Evolutionary conservation across 2,113 vertebrate species (phyloP).

Genomic region (Brachirus orientalis): DNA sequence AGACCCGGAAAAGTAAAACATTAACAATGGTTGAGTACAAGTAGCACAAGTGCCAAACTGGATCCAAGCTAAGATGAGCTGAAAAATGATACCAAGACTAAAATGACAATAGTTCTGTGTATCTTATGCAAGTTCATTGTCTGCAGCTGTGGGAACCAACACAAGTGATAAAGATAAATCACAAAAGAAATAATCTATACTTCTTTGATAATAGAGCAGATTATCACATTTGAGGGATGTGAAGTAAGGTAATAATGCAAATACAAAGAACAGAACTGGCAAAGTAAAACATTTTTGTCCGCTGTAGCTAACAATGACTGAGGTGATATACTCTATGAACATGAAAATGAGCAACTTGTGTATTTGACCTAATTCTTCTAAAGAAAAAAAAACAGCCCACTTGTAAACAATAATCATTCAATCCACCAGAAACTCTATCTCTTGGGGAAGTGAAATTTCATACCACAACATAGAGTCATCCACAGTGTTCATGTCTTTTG

Average conservation of each 20-base stretch:
- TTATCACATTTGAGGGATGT: not conserved
- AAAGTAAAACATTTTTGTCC: no score
- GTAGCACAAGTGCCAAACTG: not conserved
- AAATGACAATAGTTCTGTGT: slow-evolving; percentile 52
- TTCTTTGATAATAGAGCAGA: not conserved
- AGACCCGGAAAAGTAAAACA: not conserved
- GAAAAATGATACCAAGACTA: slow-evolving; percentile 47
- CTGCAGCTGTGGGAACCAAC: slow-evolving; percentile 41
- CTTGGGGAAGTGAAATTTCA: not conserved
- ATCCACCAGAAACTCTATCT: no score
- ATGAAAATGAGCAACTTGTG: not conserved
- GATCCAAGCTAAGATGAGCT: slow-evolving; percentile 16
- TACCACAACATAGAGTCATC: not conserved
- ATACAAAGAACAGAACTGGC: no score
- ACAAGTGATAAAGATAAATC: slow-evolving; percentile 33
- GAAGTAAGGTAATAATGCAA: no score
- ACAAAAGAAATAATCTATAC: not conserved
- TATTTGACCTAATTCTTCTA: slow-evolving; percentile 5
- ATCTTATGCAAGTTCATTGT: slow-evolving; percentile 44
- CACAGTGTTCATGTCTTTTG: not conserved
- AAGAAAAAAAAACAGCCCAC: not conserved
- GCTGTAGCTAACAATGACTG: no score
- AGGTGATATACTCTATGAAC: no score
- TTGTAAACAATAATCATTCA: not conserved
- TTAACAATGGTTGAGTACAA: not conserved